A percentile compares a stretch with the other conserved stretches of the same genome.
These are phyloP conservation scores for Parazoanthus atlanticus DNA, from an alignment of 92 coral and sea anemone genomes.

Conservation along the genomic window DNA sequence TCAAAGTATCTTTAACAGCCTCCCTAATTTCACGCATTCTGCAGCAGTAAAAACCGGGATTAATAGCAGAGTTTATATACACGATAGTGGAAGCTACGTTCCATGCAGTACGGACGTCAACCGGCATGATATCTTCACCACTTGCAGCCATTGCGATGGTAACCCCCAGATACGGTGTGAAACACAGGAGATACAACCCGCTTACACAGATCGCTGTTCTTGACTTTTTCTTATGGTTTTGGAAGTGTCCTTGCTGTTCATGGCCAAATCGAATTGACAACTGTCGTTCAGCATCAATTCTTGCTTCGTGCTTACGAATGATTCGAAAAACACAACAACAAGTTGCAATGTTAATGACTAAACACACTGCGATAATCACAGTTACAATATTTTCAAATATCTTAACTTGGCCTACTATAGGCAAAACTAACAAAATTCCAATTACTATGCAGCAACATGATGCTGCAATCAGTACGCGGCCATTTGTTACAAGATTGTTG, in stretches of 20 bases:
- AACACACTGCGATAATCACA: background rate
- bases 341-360: background rate
- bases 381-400: background rate
- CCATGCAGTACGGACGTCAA: conserved; percentile 16
- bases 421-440: background rate
- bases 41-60: background rate
- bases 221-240: background rate
- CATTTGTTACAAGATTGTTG: background rate
- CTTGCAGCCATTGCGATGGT: background rate
- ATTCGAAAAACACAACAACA: background rate
- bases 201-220: background rate
- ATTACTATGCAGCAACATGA: background rate
- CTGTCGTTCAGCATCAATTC: background rate
- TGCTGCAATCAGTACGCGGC: background rate
- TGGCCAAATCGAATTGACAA: background rate
- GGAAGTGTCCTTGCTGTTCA: background rate
- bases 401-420: background rate
- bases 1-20: background rate
- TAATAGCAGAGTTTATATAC: background rate
- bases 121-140: background rate
- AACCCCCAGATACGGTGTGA: background rate
- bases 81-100: background rate
- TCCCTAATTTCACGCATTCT: background rate
- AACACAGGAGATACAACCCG: background rate
- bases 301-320: background rate